phyloP scores from a whole-genome alignment of 2,113 vertebrate species.

The Chloebia gouldiae region DNA sequence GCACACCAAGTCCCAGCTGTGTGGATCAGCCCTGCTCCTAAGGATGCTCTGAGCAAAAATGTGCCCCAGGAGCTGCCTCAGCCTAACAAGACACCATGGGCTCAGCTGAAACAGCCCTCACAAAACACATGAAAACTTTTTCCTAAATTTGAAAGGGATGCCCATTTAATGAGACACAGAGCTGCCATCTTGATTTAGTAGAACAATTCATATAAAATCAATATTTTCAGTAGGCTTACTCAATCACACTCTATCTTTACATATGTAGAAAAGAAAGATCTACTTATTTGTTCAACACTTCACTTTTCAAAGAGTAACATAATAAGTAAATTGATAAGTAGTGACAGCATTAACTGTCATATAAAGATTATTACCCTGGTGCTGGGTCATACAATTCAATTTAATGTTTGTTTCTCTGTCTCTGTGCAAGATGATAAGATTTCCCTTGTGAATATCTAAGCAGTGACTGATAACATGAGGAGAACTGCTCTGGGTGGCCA shows the following conservation, averaged over 20 bases:
- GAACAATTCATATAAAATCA: constrained; percentile 5
- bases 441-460: constrained; percentile 51
- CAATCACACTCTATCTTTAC: not conserved
- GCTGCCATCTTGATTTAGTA: not conserved
- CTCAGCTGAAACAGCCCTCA: not conserved
- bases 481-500: constrained; percentile 48
- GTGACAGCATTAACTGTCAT: constrained; percentile 69
- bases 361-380: constrained; percentile 65
- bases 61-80: not conserved
- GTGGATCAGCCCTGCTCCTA: accelerated
- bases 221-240: constrained; percentile 14
- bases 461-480: constrained; percentile 55
- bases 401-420: constrained; percentile 67
- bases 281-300: constrained; percentile 46
- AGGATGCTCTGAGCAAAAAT: not conserved
- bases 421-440: constrained; percentile 48
- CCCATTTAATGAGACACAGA: not conserved
- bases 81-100: not conserved
- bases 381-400: constrained; percentile 67
- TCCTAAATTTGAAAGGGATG: not conserved
- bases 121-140: not conserved
- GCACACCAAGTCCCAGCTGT: accelerated
- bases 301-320: constrained; percentile 53
- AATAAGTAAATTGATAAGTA: constrained; percentile 69
- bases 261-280: constrained; percentile 32